Evolutionary conservation across 2,113 vertebrate genomes (phyloP), one percentile per base, ranked within the genome.

Genomic region (Lophochroa leadbeateri): DNA sequence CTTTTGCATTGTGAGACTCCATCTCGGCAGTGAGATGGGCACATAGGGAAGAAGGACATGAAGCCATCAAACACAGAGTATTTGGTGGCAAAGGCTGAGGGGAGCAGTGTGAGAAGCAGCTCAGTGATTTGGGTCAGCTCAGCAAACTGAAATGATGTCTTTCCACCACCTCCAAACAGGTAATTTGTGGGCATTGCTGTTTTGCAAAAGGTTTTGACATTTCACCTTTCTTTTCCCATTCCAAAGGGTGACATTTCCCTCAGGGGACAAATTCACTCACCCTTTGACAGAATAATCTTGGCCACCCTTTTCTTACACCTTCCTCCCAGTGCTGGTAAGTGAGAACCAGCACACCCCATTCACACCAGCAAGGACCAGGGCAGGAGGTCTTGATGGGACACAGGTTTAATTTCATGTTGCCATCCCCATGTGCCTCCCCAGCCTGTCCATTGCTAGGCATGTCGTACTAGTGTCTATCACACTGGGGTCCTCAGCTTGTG

Each of bases 201-300:
- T 87, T 75, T 31, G 57, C 12, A 29, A 88, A 90, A 96, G 92
- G 75, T 90, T 95, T 90, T 92, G 92, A 82, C 93, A 96, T 96
- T 95, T 95, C 82, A 67, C 37, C 63, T 91, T 88, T 65, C 53
- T 19, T 72, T 74, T 82, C 52, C 14, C 53, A 33, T 86, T 82
- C 61, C 27, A 60, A 79, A 37, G 1, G 0, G 44, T 80, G 91
- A 82, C 78, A 92, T 91, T 96, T 89, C 50, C 86, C 7, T 0
- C 14, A 10, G 67, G 61, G 58, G 44, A 82, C 25, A 12, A 85
- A 76, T 69, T 44, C 67, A 71, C 9, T 80, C 67, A 17, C 24
- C 14, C 53, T 57, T 31, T 47, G 67, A 65, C 5, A 20, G 67
- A 72, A 69, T 27, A 31, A 49, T 46, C 47, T 67, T 60, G 52